A percentile compares a stretch with the other conserved stretches of the same genome.
These are phyloP conservation scores for Grallaria varia DNA, from an alignment of 2,113 vertebrate species.

Conservation along the genomic window DNA sequence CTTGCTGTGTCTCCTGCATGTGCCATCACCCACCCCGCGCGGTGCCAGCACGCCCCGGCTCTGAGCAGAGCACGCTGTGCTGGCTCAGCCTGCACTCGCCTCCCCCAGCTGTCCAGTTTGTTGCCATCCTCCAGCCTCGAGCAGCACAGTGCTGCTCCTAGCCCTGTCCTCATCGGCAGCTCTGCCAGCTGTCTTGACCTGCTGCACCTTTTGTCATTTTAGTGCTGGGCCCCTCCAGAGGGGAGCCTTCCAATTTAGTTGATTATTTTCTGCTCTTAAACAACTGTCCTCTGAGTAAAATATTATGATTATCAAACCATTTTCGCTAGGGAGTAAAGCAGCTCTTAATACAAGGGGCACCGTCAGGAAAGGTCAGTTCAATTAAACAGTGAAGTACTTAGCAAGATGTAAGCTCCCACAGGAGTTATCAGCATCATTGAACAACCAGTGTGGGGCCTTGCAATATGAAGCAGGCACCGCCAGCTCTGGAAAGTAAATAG, in stretches of 20 bases:
- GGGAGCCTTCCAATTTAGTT: slow-evolving; percentile 8
- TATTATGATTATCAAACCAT: slow-evolving; percentile 51
- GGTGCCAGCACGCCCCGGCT: not conserved
- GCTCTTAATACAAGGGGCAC: slow-evolving; percentile 51
- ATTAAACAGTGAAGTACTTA: slow-evolving; percentile 57
- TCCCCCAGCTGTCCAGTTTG: not conserved
- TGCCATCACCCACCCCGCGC: fast-evolving
- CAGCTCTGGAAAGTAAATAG: slow-evolving; percentile 1
- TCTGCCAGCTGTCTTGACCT: not conserved
- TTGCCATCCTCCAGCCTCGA: fast-evolving
- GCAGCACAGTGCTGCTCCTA: not conserved
- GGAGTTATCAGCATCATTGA: slow-evolving; percentile 48
- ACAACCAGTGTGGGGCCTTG: not conserved
- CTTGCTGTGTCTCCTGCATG: not conserved
- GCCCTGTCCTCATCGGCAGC: not conserved
- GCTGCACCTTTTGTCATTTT: not conserved
- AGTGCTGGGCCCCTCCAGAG: not conserved
- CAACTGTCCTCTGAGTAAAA: slow-evolving; percentile 53
- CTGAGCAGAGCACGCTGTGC: not conserved
- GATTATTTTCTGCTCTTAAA: slow-evolving; percentile 57
- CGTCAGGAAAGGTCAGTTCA: slow-evolving; percentile 38
- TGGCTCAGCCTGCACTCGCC: not conserved
- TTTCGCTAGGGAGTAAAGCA: slow-evolving; percentile 46
- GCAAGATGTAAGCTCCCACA: slow-evolving; percentile 30
- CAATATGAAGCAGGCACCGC: not conserved